These are phyloP conservation scores for Coenobita brevimanus DNA, from an alignment of 1,140 invertebrate genomes.

Conservation along the genomic window DNA sequence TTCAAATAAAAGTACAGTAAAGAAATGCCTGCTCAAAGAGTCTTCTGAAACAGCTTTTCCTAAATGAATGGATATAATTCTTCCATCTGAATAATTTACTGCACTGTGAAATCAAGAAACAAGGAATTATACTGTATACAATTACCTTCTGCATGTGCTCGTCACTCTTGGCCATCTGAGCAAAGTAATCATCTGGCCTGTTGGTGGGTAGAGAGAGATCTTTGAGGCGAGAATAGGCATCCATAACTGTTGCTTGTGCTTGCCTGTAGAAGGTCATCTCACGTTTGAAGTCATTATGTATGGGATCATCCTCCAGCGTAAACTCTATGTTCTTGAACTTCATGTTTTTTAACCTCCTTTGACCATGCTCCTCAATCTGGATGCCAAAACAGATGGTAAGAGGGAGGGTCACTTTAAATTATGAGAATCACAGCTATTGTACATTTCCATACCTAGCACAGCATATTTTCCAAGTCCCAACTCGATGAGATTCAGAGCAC, in stretches of 20 bases:
- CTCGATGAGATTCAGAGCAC: too few relatives aligned
- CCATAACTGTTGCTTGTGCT: conserved; percentile 84
- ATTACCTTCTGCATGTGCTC: conserved; percentile 95
- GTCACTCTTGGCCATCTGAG: conserved; percentile 99
- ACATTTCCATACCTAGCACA: background rate
- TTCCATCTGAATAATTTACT: background rate
- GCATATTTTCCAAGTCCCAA: too few relatives aligned
- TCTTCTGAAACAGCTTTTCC: too few relatives aligned
- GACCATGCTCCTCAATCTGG: conserved; percentile 74
- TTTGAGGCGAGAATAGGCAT: conserved; percentile 84
- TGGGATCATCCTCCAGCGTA: conserved; percentile 80
- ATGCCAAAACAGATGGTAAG: background rate
- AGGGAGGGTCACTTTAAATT: background rate
- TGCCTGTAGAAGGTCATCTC: conserved; percentile 94
- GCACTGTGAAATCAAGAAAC: background rate
- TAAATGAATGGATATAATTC: background rate
- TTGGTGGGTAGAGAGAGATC: conserved; percentile 84
- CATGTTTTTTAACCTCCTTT: conserved; percentile 77
- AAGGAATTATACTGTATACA: too few relatives aligned
- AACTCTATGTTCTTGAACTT: conserved; percentile 78
- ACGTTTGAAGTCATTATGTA: conserved; percentile 94
- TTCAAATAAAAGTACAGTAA: too few relatives aligned
- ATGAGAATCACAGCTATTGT: background rate
- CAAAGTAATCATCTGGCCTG: conserved; percentile 97
- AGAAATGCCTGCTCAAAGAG: too few relatives aligned